Evolutionary conservation across 2,797 vertebrate species (phyloP), one percentile per base, ranked within the genome.

Genomic region (Sus cebifrons): DNA sequence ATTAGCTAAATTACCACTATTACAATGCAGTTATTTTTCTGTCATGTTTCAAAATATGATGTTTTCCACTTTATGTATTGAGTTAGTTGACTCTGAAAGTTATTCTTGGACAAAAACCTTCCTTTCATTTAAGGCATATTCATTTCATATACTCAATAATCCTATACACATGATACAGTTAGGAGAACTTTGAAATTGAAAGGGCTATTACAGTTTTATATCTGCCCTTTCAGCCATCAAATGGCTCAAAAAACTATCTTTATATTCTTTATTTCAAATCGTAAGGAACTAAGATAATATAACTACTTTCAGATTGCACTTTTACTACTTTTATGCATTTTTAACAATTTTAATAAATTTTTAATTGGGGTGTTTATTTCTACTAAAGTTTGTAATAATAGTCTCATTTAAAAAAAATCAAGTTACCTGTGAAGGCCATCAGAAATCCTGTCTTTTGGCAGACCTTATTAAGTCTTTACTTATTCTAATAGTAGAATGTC

Each of bases 1-100:
- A 40, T 92, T 95, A 89, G 60, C 58, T 96, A 94, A 94, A 93
- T 95, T 86, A 91, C 21, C 40, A 68, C 36, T 67, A 93, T 93
- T 27, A 93, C 40, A 67, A 89, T 84, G n/a, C 70, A 67, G 68
- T 65, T 96, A 94, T 95, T 86, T 94, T 97, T 82, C 77, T 93
- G 65, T 79, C 70, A 77, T 77, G n/a, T 95, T 97, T 95, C 65
- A 96, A 97, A 96, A 96, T 95, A 91, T 56, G 68, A 70, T 64
- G 65, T 91, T 96, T 97, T 79, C 64, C n/a, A 75, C 23, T 65
- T 91, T 89, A 17, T 86, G 15, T 83, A 75, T 71, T 92, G 84
- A 91, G 81, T 91, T 95, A 62, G n/a, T 93, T 93, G 91, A 90
- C 73, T 85, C 20, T 74, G 20, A 95, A 95, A 96, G n/a, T 91